Evolutionary conservation across 1,140 invertebrate species (phyloP).

Genomic region (Hylaeus volcanicus): DNA sequence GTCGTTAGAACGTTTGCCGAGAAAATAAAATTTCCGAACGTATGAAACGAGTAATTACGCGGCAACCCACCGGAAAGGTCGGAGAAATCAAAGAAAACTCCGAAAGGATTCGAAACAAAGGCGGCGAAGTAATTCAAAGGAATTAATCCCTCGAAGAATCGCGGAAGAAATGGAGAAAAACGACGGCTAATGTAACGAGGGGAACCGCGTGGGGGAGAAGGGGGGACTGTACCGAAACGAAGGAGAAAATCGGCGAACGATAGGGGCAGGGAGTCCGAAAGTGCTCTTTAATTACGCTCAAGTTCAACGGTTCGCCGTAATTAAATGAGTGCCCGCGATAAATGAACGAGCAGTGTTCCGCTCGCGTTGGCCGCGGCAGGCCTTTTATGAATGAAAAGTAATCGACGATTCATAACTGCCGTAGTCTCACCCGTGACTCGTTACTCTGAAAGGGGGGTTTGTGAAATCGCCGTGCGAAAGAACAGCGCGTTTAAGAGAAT

Average conservation of each 20-base stretch:
- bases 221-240: background rate
- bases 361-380: constrained; percentile 26
- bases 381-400: constrained; percentile 60
- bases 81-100: too few relatives aligned
- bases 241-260: constrained; percentile 24
- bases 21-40: too few relatives aligned
- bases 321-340: constrained; percentile 57
- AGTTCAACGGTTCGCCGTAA: constrained; percentile 62
- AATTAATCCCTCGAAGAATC: too few relatives aligned
- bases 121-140: too few relatives aligned
- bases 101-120: too few relatives aligned
- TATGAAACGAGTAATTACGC: too few relatives aligned
- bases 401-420: constrained; percentile 46
- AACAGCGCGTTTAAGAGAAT: constrained; percentile 5
- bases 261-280: constrained; percentile 30
- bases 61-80: too few relatives aligned
- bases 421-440: background rate
- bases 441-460: constrained; percentile 6
- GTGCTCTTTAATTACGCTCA: constrained; percentile 58
- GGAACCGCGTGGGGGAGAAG: too few relatives aligned
- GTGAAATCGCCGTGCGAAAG: background rate
- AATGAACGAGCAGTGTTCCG: constrained; percentile 53
- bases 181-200: background rate
- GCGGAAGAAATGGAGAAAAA: background rate
- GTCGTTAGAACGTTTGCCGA: too few relatives aligned